A percentile compares a stretch with the other conserved stretches of the same genome.
Conservation (phyloP, 2,797 vertebrate species). For the Notoglanidium macrostoma region DNA sequence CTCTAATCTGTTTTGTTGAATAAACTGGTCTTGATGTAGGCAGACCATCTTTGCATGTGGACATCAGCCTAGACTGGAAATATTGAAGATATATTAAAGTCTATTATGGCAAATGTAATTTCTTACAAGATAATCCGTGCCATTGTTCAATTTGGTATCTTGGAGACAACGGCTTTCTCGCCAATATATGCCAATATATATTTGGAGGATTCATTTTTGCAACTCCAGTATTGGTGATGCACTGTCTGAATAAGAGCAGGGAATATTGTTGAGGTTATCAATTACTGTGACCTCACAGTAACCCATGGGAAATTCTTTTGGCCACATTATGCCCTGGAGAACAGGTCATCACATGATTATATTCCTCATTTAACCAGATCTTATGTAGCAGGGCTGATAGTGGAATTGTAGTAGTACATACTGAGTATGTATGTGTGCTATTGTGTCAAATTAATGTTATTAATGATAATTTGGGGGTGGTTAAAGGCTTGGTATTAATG, state of each 20-base stretch:
- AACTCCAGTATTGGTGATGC: slow-evolving; percentile 79
- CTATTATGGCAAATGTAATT: slow-evolving; percentile 91
- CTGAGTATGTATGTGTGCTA: slow-evolving; percentile 50
- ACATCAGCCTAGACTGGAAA: slow-evolving; percentile 67
- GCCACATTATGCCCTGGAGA: slow-evolving; percentile 65
- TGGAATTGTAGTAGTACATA: slow-evolving; percentile 54
- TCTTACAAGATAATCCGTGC: slow-evolving; percentile 90
- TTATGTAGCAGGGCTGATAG: slow-evolving; percentile 64
- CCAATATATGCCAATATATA: slow-evolving; percentile 77
- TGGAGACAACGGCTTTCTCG: slow-evolving; percentile 86
- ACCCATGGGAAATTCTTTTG: slow-evolving; percentile 81
- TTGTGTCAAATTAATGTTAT: slow-evolving; percentile 41
- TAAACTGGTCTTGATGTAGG: slow-evolving; percentile 76
- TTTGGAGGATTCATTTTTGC: slow-evolving; percentile 90
- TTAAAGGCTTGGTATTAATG: slow-evolving; percentile 38
- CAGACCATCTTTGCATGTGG: slow-evolving; percentile 69
- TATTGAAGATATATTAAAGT: slow-evolving; percentile 86
- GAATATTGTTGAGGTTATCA: slow-evolving; percentile 90
- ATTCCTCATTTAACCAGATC: slow-evolving; percentile 14
- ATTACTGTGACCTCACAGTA: slow-evolving; percentile 84
- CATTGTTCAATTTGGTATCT: slow-evolving; percentile 92
- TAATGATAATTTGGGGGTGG: background rate
- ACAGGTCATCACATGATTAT: slow-evolving; percentile 44
- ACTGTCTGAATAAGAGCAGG: slow-evolving; percentile 80
- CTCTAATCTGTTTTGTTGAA: slow-evolving; percentile 80